Percentiles rank a stretch among this genome's conserved stretches.
Evolutionary conservation across 2,888 invertebrate genomes (phyloP).

Genomic region (Uropetala carovei): DNA sequence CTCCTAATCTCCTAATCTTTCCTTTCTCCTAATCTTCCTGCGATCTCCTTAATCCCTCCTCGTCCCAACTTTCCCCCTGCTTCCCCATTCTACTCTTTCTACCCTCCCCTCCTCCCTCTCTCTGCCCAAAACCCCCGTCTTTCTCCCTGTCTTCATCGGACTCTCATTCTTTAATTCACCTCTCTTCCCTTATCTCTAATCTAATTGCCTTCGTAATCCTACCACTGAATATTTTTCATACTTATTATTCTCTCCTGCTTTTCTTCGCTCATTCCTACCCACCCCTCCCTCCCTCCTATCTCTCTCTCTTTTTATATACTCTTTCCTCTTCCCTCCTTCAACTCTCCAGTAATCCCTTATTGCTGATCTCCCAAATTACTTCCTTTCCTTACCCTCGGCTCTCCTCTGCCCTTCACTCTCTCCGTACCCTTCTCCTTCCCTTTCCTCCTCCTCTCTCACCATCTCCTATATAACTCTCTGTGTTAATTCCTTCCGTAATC

Average conservation of each 20-base stretch:
- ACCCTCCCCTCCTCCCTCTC: not conserved
- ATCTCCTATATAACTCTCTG: not conserved
- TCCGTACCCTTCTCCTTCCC: not conserved
- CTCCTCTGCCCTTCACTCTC: not conserved
- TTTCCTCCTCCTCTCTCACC: not conserved
- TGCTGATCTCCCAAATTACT: not conserved
- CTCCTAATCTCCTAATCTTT: not conserved
- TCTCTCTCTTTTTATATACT: not conserved
- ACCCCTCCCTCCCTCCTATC: not conserved
- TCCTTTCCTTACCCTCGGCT: not conserved
- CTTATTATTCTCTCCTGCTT: conserved; percentile 14
- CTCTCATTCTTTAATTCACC: not conserved
- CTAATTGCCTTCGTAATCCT: conserved; percentile 56
- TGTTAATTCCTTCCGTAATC: not conserved
- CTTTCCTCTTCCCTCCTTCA: not conserved
- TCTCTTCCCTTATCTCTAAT: conserved; percentile 21
- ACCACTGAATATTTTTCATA: conserved; percentile 53
- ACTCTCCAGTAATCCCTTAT: not conserved
- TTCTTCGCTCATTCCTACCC: not conserved
- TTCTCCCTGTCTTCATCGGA: not conserved
- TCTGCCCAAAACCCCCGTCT: not conserved
- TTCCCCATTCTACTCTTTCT: not conserved
- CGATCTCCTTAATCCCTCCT: not conserved
- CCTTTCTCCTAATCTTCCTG: not conserved
- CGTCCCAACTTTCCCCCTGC: not conserved